Base-by-base conservation (phyloP, 2,797 vertebrate species). In the Anguilla obscura region DNA sequence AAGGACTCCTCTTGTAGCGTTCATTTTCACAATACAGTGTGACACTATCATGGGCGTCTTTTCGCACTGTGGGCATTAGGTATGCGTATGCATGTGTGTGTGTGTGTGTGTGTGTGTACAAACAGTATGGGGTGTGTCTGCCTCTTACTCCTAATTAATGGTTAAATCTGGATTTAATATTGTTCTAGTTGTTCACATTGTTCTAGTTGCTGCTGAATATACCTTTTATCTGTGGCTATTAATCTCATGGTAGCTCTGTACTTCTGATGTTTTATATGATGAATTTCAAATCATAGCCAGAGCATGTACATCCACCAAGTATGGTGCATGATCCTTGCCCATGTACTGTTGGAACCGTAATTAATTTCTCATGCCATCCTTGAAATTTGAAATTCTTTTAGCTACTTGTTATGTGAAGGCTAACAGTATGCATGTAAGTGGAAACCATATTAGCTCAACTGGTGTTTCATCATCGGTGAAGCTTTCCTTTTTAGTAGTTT, bases 291-390 rank as follows among this genome's bases (percentile, higher is more conserved):
- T 36, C 30, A 9, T 21, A 30, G 10, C 24, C 66, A 69, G 27
- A 27, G 66, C 24, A 69, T 30, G 66, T 33, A 74, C 27, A 33
- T 30, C 69, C 30, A 33, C 8, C 27, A 10, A 74, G 69, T 30
- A 10, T 12, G 30, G 30, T 16, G 27, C 33, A 30, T 10, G 21
- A 27, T 69, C 24, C 21, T 24, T 69, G 21, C 63, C 63, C 21
- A 9, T 69, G 63, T 74, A 33, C 30, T 30, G 12, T 74, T 33
- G 6, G 27, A 8, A 9, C 88, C 76, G 89, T 88, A 93, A 74
- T 74, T 33, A 3, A 7, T 74, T 27, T 1, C 3, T 1, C 2
- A 27, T 74, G 66, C 66, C 91, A 93, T 91, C 92, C 30, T 14
- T 33, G 14, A 74, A 16, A 30, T 74, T 30, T 74, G 16, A 33